Base-by-base conservation (phyloP, 2,888 invertebrate genomes). In the Smittia aterrima region DNA sequence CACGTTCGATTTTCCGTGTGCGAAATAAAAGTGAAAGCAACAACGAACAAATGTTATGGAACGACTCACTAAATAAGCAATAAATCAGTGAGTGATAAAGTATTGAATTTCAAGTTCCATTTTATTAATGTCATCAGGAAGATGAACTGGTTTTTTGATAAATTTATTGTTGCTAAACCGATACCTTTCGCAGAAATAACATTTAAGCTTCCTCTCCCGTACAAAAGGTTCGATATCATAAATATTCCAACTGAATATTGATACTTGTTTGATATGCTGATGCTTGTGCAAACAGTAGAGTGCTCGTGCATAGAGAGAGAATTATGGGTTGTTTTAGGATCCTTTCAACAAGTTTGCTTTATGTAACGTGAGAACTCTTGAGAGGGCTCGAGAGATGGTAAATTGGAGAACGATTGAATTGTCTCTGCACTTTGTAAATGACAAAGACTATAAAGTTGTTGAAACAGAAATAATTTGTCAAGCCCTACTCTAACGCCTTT, bases 81-180 rank as follows among this genome's bases (percentile, higher is more conserved):
- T 64, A 64, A 64, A 64, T 64, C 64, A 64, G 27, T 3, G n/a
- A 27, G 64, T 24, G 64, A 64, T 64, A 64, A 64, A 22, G 64
- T 64, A 25, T 64, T 6, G 25, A 64, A 24, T 64, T 64, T 27
- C 27, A 24, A 11, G 64, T 13, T 27, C 13, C 64, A 16, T 64
- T 64, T 27, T 24, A 64, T 64, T 64, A 64, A 64, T 25, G 64
- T 64, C n/a, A n/a, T n/a, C 64, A 64, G 27, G 16, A 64, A 22
- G 27, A 64, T 64, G n/a, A 58, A 64, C 64, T n/a, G 27, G 4
- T 64, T 27, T 47, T 64, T 64, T 64, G 64, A 64, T 64, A 64
- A 64, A 64, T 64, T 64, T 64, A 64, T 64, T 64, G 64, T 16
- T 64, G 64, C 13, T 22, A 2, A 58, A 27, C 20, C 27, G 27